Evolutionary conservation across 1,140 invertebrate genomes (phyloP).

Genomic region (Mizuhopecten yessoensis): DNA sequence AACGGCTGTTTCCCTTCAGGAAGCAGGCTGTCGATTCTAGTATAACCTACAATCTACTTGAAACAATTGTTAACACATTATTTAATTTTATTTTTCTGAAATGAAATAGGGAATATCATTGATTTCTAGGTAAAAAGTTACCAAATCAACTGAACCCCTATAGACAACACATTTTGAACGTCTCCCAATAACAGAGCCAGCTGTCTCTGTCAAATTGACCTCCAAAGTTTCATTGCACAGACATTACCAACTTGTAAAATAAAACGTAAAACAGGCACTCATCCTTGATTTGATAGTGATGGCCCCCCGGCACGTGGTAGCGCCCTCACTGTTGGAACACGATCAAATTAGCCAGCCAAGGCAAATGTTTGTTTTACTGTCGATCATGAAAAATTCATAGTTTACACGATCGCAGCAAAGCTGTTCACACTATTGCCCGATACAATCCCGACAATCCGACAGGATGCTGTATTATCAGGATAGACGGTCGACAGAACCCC

Average conservation of each 20-base stretch:
- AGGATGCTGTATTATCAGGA: neutral
- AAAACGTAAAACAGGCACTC: neutral
- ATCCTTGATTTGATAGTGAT: neutral
- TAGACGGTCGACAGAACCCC: slow-evolving; percentile 1
- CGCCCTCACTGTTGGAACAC: neutral
- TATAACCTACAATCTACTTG: too few species aligned
- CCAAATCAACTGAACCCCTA: too few species aligned
- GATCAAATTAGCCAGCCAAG: slow-evolving; percentile 30
- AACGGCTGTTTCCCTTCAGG: too few species aligned
- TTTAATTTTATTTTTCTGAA: neutral
- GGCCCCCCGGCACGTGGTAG: neutral
- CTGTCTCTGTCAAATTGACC: neutral
- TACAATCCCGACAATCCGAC: neutral
- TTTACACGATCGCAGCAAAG: slow-evolving; percentile 5
- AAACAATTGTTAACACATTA: too few species aligned
- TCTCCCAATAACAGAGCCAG: too few species aligned
- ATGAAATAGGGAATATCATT: too few species aligned
- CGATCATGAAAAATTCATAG: slow-evolving; percentile 39
- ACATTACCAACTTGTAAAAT: neutral
- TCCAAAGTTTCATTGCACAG: neutral
- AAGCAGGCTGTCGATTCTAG: too few species aligned
- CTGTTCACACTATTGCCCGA: neutral
- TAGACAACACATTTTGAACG: too few species aligned
- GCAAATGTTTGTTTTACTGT: slow-evolving; percentile 28
- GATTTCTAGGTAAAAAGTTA: too few species aligned